Evolutionary conservation across 2,113 vertebrate species (phyloP).

Genomic region (Cephalopterus ornatus): DNA sequence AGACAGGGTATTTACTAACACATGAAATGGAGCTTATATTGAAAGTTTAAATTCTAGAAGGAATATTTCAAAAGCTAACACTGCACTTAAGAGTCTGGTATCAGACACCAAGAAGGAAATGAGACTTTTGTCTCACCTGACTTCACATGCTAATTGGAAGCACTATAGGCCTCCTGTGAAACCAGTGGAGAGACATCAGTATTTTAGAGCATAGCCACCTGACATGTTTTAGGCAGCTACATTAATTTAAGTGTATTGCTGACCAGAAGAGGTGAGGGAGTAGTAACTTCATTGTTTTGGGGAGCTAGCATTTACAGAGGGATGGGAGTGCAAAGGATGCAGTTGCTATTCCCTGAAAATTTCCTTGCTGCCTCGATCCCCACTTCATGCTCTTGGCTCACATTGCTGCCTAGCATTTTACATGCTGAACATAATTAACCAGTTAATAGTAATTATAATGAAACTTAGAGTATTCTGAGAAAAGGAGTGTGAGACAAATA

Average conservation of each 20-base stretch:
- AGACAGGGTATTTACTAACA: neutral
- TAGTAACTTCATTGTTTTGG: neutral
- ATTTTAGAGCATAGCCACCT: neutral
- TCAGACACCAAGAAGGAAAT: neutral
- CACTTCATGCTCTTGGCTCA: neutral
- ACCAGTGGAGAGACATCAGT: neutral
- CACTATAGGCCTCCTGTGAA: neutral
- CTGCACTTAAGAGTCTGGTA: neutral
- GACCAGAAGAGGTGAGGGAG: neutral
- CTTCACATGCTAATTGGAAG: neutral
- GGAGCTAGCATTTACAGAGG: neutral
- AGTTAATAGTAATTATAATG: neutral
- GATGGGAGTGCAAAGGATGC: neutral
- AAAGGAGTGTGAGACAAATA: neutral
- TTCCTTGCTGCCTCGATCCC: neutral
- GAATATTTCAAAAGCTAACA: neutral
- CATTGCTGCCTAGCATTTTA: neutral
- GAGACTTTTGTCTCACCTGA: neutral
- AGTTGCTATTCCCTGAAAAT: neutral
- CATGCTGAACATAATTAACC: neutral
- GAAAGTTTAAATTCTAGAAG: neutral
- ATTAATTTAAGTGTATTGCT: neutral
- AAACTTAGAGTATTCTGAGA: neutral
- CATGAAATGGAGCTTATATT: neutral
- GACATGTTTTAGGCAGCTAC: neutral